Conservation (phyloP, 2,797 vertebrate species). For the Myotis vivesi region DNA sequence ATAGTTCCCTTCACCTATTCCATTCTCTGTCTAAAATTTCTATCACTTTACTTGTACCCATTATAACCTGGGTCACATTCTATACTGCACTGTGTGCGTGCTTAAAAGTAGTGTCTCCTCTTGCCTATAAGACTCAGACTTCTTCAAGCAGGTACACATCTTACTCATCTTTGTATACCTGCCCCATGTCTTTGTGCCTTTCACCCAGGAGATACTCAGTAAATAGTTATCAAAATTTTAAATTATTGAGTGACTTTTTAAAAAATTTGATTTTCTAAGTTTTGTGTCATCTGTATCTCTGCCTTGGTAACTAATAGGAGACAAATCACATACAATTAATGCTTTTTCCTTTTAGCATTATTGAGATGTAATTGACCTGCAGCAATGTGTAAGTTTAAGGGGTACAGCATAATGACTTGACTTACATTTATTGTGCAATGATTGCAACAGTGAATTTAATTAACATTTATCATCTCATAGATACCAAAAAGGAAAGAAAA, state of each 20-base stretch:
- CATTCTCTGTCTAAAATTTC: not conserved
- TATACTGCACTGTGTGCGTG: fast-evolving
- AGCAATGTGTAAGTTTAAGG: not conserved
- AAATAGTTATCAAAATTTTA: not conserved
- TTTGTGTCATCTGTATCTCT: not conserved
- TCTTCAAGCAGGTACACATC: not conserved
- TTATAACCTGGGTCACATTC: not conserved
- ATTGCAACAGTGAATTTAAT: not conserved
- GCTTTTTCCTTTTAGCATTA: not conserved
- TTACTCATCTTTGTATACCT: not conserved
- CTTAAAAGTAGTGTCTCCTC: not conserved
- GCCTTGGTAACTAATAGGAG: not conserved
- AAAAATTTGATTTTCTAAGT: not conserved
- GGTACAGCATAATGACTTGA: not conserved
- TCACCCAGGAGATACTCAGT: not conserved
- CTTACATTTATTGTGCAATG: not conserved
- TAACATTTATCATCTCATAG: not conserved
- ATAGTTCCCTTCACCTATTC: not conserved
- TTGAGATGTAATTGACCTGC: not conserved
- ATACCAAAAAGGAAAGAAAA: not conserved
- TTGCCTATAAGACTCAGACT: not conserved
- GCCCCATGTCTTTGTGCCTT: not conserved
- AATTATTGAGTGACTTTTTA: not conserved
- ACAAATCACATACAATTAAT: not conserved
- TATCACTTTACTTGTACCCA: not conserved